These are phyloP conservation scores for Drosophila pseudotakahashii DNA, from an alignment of 2,888 invertebrate species.

Conservation along the genomic window DNA sequence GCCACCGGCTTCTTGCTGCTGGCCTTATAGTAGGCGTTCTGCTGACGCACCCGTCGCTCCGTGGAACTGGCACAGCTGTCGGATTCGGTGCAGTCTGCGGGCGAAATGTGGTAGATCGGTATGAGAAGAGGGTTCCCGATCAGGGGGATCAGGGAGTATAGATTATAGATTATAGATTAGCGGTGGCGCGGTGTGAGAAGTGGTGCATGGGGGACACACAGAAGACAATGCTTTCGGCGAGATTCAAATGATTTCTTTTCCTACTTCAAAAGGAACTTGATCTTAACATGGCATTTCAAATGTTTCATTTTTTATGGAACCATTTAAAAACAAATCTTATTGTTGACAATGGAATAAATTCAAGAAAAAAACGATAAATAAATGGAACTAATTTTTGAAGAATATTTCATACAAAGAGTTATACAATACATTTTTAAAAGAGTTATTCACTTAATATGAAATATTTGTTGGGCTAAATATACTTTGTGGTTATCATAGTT, in stretches of 20 bases:
- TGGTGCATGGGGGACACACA: slow-evolving; percentile 12
- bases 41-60: slow-evolving; percentile 86
- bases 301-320: not conserved
- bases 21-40: slow-evolving; percentile 87
- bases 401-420: no score
- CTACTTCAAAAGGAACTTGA: slow-evolving; percentile 17
- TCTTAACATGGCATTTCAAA: slow-evolving; percentile 9
- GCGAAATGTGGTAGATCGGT: not conserved
- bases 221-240: slow-evolving; percentile 13
- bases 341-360: not conserved
- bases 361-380: not conserved
- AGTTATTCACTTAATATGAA: no score
- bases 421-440: no score
- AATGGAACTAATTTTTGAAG: not conserved
- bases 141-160: not conserved
- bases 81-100: slow-evolving; percentile 90
- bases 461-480: no score
- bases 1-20: slow-evolving; percentile 89
- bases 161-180: no score
- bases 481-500: no score
- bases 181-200: not conserved
- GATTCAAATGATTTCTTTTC: slow-evolving; percentile 4
- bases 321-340: not conserved
- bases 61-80: slow-evolving; percentile 90
- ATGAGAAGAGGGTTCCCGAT: not conserved